Evolutionary conservation across 2,888 invertebrate species (phyloP).

Genomic region (Ennomos fuscantarius): DNA sequence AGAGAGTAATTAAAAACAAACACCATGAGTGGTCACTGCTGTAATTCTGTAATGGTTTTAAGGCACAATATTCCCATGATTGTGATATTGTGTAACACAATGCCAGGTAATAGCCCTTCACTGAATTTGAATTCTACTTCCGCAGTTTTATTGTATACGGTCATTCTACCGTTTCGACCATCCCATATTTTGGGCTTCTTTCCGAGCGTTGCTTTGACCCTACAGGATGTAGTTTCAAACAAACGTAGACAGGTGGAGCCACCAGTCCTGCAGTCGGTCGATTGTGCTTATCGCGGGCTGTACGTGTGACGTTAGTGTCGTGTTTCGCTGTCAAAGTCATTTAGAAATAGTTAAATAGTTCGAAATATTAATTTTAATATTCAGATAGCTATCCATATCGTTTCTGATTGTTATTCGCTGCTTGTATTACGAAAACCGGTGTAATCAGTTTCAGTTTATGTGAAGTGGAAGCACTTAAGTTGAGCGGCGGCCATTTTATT

Average conservation of each 20-base stretch:
- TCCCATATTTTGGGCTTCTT: constrained; percentile 68
- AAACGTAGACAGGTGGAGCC: constrained; percentile 76
- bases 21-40: neutral
- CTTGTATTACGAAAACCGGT: constrained; percentile 42
- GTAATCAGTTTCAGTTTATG: constrained; percentile 57
- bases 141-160: constrained; percentile 65
- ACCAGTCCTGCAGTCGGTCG: constrained; percentile 59
- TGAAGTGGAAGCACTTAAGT: constrained; percentile 70
- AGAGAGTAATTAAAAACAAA: neutral
- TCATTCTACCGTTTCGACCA: constrained; percentile 76
- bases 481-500: constrained; percentile 83
- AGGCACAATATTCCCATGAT: constrained; percentile 48
- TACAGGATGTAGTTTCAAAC: constrained; percentile 66
- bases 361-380: constrained; percentile 56
- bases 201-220: constrained; percentile 62
- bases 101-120: constrained; percentile 53
- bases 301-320: constrained; percentile 73
- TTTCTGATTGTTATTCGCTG: constrained; percentile 45
- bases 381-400: constrained; percentile 48
- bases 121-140: constrained; percentile 62
- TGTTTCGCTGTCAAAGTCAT: constrained; percentile 72
- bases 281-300: constrained; percentile 53
- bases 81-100: constrained; percentile 43
- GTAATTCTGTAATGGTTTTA: constrained; percentile 22
- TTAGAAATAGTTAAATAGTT: constrained; percentile 62